Evolutionary conservation across 2,113 vertebrate species (phyloP), one percentile per base, ranked within the genome.

Genomic region (Cacatua alba): DNA sequence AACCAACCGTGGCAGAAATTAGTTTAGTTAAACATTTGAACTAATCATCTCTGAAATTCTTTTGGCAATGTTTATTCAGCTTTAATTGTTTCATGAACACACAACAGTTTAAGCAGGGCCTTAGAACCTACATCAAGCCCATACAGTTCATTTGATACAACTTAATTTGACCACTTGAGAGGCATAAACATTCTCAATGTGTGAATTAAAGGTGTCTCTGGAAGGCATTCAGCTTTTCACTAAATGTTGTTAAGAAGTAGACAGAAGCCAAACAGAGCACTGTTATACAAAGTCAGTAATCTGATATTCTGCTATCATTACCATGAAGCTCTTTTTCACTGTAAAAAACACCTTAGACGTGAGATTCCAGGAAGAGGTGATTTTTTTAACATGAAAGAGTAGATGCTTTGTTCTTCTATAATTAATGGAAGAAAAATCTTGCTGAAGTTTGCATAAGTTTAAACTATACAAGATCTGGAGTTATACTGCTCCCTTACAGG

Each of bases 101-200:
- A 91, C 62, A 92, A 82, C 78, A 84, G 53, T 92, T 95, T 87
- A 92, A 94, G 92, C 23, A 79, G 26, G 53, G 59, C 48, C 83
- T 96, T 85, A 76, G 77, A 93, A 93, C 53, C 74, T 91, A 53
- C 86, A 86, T 78, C 82, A 92, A 92, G 69, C n/a, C 79, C 64
- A 60, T 81, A 75, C 8, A 7, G 88, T 87, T 86, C 57, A 89
- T 87, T 92, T 82, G 81, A 82, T 89, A 91, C 80, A 81, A 62
- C 89, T 97, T 96, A 95, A 95, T 97, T 94, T 94, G 92, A 88
- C 96, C 96, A 95, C 92, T 96, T 82, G 95, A 96, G 92, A 91
- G 74, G 59, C 59, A 90, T 95, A 96, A 96, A 93, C 86, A 89
- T 95, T 94, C 71, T 94, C 71, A 91, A 70, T 29, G 92, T 49